Percentiles rank a stretch among this genome's conserved stretches.
These are phyloP conservation scores for Lasioglossum lativentre DNA, from an alignment of 2,888 invertebrate species.

Conservation along the genomic window DNA sequence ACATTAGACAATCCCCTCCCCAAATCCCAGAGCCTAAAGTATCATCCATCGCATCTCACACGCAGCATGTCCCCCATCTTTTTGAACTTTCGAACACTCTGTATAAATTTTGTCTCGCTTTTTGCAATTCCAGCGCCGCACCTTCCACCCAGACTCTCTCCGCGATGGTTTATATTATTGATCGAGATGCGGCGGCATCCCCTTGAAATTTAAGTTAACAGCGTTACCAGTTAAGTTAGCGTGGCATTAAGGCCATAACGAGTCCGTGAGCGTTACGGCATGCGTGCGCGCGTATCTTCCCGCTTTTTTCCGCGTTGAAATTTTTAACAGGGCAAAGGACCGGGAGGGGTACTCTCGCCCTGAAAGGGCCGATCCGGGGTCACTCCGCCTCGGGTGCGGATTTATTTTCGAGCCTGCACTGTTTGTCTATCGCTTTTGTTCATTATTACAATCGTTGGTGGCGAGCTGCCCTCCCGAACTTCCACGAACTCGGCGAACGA, in stretches of 20 bases:
- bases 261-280: background rate
- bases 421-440: conserved; percentile 5
- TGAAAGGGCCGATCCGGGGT: background rate
- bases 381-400: background rate
- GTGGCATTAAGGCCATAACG: background rate
- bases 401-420: background rate
- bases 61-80: background rate
- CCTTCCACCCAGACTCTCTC: background rate
- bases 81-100: background rate
- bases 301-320: conserved; percentile 24
- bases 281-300: conserved; percentile 47
- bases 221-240: conserved; percentile 2
- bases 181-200: background rate
- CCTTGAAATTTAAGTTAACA: conserved; percentile 6
- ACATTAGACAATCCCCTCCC: background rate
- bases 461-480: background rate
- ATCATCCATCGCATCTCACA: background rate
- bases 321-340: conserved; percentile 20
- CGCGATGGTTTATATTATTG: background rate
- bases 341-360: background rate
- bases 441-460: background rate
- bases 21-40: background rate
- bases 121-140: background rate
- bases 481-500: background rate
- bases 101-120: background rate